Conservation (phyloP, 2,888 invertebrate genomes). For the Physocephala rufipes region DNA sequence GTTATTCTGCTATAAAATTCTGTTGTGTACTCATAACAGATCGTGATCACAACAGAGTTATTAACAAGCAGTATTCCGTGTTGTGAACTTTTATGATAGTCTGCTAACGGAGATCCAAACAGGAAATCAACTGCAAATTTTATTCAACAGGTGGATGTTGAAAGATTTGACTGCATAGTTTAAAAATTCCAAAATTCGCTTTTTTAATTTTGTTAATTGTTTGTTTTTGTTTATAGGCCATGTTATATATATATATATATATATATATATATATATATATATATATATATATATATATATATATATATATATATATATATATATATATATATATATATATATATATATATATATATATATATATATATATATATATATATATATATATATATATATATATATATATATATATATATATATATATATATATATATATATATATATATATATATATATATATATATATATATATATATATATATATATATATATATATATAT, state of each 20-base stretch:
- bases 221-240: neutral
- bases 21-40: no score
- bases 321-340: slow-evolving; percentile 1
- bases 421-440: slow-evolving; percentile 1
- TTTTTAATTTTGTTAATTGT: no score
- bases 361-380: slow-evolving; percentile 1
- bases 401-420: slow-evolving; percentile 1
- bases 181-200: no score
- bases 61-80: no score
- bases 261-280: neutral
- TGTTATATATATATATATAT: no score
- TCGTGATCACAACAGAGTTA: no score
- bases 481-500: slow-evolving; percentile 1
- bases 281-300: neutral
- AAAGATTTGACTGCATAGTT: no score
- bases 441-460: slow-evolving; percentile 1
- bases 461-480: slow-evolving; percentile 1
- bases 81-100: no score
- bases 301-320: slow-evolving; percentile 1
- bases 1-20: no score
- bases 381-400: slow-evolving; percentile 1
- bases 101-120: no score
- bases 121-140: no score
- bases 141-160: no score
- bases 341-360: slow-evolving; percentile 1